phyloP scores from a whole-genome alignment of 2,797 vertebrate species.

The Florisuga fusca region DNA sequence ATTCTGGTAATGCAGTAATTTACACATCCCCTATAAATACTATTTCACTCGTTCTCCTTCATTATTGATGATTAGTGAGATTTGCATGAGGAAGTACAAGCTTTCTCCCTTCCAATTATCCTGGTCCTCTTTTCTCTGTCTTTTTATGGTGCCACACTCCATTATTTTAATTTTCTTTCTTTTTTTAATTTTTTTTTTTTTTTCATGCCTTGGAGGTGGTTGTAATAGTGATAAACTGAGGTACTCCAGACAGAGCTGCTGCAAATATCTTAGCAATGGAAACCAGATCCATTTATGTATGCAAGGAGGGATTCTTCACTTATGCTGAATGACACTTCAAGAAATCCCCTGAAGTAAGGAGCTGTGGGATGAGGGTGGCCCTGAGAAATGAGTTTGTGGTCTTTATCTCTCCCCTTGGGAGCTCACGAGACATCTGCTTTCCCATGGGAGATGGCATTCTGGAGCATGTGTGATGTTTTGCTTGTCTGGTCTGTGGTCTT shows the following conservation, averaged over 20 bases:
- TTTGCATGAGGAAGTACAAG: neutral
- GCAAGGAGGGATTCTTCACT: neutral
- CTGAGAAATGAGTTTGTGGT: neutral
- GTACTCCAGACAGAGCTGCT: neutral
- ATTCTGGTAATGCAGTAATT: slow-evolving; percentile 38
- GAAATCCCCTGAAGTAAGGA: neutral
- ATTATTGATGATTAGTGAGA: slow-evolving; percentile 18
- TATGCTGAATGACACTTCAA: fast-evolving
- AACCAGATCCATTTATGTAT: neutral
- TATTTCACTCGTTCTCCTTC: neutral
- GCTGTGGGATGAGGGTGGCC: neutral
- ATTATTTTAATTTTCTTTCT: neutral
- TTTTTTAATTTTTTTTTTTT: neutral
- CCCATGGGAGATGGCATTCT: fast-evolving
- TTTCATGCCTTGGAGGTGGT: neutral
- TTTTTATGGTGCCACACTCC: neutral
- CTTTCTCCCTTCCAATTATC: neutral
- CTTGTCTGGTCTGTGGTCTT: neutral
- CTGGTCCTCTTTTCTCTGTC: neutral
- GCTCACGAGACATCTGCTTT: neutral
- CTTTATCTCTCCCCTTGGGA: neutral
- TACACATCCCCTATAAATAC: neutral
- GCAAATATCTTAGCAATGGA: neutral
- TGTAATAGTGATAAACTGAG: neutral
- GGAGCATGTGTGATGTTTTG: neutral